phyloP scores from a whole-genome alignment of 2,797 vertebrate species.

The Distichodus sexfasciatus region DNA sequence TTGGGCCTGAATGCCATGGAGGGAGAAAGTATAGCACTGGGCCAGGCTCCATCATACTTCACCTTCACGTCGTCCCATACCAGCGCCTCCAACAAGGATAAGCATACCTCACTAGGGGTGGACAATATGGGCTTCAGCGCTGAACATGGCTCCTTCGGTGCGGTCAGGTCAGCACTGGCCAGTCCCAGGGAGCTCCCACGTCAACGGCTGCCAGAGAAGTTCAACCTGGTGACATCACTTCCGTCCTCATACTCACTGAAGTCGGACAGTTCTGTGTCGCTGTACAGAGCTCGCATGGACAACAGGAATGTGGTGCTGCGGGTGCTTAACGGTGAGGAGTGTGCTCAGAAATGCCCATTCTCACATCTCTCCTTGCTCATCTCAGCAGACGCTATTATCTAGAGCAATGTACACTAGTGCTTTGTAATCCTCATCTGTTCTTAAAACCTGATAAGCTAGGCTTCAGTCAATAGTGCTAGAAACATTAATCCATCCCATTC shows the following conservation, averaged over 20 bases:
- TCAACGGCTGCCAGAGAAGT: constrained; percentile 75
- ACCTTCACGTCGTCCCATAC: constrained; percentile 61
- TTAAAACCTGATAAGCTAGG: too few species aligned
- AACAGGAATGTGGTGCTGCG: constrained; percentile 76
- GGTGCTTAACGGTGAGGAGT: constrained; percentile 75
- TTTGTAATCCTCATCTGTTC: too few species aligned
- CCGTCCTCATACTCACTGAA: constrained; percentile 66
- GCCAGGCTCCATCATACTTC: constrained; percentile 64
- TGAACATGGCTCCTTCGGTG: constrained; percentile 5
- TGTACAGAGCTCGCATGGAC: constrained; percentile 77
- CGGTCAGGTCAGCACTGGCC: not conserved
- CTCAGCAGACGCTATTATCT: too few species aligned
- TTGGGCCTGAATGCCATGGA: constrained; percentile 72
- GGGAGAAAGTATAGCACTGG: constrained; percentile 75
- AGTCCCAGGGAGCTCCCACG: constrained; percentile 65
- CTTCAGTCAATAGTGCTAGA: too few species aligned
- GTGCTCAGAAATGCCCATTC: too few species aligned
- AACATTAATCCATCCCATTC: not conserved
- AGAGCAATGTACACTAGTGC: too few species aligned
- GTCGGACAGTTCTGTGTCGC: constrained; percentile 62
- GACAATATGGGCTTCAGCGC: constrained; percentile 19
- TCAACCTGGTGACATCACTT: constrained; percentile 70
- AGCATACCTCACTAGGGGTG: not conserved
- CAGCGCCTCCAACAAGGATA: constrained; percentile 32
- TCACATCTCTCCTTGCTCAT: too few species aligned